Evolutionary conservation across 1,140 invertebrate genomes (phyloP).

Genomic region (Rhynchophorus ferrugineus): DNA sequence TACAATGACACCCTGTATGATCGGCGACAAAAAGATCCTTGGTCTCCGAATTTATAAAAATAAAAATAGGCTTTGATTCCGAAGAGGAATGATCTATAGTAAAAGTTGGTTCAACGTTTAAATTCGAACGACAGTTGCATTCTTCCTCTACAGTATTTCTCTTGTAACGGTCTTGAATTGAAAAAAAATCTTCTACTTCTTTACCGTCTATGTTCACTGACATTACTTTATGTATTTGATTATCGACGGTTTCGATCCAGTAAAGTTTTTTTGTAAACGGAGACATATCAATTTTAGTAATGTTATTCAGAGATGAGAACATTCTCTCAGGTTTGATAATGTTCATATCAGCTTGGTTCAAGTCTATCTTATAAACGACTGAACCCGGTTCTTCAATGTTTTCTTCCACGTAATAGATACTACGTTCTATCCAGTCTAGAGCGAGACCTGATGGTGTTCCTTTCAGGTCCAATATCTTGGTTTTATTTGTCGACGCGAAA

Average conservation of each 20-base stretch:
- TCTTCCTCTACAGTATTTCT: conserved; percentile 3
- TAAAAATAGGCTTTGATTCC: conserved; percentile 48
- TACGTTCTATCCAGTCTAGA: conserved; percentile 78
- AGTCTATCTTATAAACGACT: conserved; percentile 49
- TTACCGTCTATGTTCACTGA: conserved; percentile 51
- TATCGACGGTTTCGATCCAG: conserved; percentile 58
- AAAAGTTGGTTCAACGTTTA: conserved; percentile 53
- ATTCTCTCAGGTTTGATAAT: conserved; percentile 43
- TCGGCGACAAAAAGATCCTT: conserved; percentile 58
- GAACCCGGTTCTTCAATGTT: conserved; percentile 43
- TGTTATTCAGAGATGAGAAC: conserved; percentile 43
- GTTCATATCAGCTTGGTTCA: conserved; percentile 45
- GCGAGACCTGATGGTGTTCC: conserved; percentile 60
- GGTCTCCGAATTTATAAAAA: conserved; percentile 55
- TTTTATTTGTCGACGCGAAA: conserved; percentile 45
- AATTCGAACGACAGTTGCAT: conserved; percentile 53
- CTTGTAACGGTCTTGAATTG: conserved; percentile 34
- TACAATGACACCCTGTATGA: conserved; percentile 60
- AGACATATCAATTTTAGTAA: conserved; percentile 61
- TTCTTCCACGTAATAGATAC: conserved; percentile 70
- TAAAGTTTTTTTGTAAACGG: conserved; percentile 65
- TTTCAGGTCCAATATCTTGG: conserved; percentile 59
- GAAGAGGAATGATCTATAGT: conserved; percentile 56
- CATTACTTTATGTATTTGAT: conserved; percentile 52
- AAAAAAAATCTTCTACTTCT: conserved; percentile 53